Evolutionary conservation across 2,797 vertebrate genomes (phyloP).

Genomic region (Momotus momota): DNA sequence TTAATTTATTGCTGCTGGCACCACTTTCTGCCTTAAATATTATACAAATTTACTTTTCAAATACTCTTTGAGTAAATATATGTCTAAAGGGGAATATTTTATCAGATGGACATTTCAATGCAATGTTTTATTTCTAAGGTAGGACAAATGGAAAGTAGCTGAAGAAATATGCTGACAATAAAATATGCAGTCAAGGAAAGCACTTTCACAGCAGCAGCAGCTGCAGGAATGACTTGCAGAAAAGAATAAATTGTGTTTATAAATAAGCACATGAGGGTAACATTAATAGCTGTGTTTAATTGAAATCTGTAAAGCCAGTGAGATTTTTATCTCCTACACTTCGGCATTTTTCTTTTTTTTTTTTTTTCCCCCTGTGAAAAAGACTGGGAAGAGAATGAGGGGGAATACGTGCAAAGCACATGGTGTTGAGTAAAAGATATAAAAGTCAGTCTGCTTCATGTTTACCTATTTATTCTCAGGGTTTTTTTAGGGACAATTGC

Average conservation of each 20-base stretch:
- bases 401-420: not conserved
- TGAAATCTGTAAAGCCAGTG: constrained; percentile 48
- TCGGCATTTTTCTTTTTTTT: constrained; percentile 46
- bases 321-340: not conserved
- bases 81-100: constrained; percentile 66
- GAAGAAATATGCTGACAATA: constrained; percentile 72
- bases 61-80: constrained; percentile 65
- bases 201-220: constrained; percentile 11
- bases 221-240: constrained; percentile 21
- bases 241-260: constrained; percentile 60
- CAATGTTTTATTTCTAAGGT: constrained; percentile 72
- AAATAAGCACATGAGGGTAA: constrained; percentile 28
- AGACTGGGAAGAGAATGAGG: not conserved
- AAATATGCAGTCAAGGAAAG: constrained; percentile 54
- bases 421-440: not conserved
- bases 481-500: not conserved
- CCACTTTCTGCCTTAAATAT: constrained; percentile 46
- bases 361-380: not conserved
- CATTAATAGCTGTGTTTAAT: constrained; percentile 63
- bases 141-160: constrained; percentile 54
- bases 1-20: constrained; percentile 56
- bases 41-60: constrained; percentile 72
- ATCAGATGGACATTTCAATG: constrained; percentile 63
- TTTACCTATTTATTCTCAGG: not conserved
- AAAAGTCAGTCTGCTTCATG: not conserved